Evolutionary conservation across 1,140 invertebrate genomes (phyloP).

Genomic region (Anadara kagoshimensis): DNA sequence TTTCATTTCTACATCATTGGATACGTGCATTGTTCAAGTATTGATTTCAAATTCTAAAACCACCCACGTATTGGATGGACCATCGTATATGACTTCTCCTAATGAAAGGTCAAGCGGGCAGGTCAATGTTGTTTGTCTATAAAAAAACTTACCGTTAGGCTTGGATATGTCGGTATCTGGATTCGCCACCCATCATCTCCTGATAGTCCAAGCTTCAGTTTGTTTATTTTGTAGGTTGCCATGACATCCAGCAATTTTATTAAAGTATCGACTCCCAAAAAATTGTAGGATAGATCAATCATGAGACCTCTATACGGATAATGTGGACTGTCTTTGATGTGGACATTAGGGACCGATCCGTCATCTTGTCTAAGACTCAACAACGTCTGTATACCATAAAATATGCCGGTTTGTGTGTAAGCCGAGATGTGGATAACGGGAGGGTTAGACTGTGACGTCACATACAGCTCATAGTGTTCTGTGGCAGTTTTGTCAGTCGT

Average conservation of each 20-base stretch:
- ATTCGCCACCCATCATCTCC: slow-evolving; percentile 69
- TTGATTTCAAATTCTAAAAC: too few species aligned
- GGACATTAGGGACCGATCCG: slow-evolving; percentile 27
- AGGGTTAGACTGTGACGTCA: too few species aligned
- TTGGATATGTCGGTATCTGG: slow-evolving; percentile 53
- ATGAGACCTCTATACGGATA: slow-evolving; percentile 62
- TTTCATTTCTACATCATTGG: too few species aligned
- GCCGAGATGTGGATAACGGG: too few species aligned
- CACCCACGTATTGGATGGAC: too few species aligned
- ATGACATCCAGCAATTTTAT: slow-evolving; percentile 60
- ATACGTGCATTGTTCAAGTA: too few species aligned
- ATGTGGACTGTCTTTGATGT: slow-evolving; percentile 48
- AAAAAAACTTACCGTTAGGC: slow-evolving; percentile 59
- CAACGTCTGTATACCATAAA: slow-evolving; percentile 50
- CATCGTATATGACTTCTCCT: too few species aligned
- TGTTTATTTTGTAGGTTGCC: slow-evolving; percentile 65
- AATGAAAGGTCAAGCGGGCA: too few species aligned
- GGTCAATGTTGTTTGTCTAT: too few species aligned
- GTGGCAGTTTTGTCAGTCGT: too few species aligned
- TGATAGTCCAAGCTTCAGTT: slow-evolving; percentile 62
- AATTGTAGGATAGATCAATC: slow-evolving; percentile 65
- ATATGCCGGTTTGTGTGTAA: too few species aligned
- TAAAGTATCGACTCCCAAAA: slow-evolving; percentile 52
- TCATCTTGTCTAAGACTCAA: slow-evolving; percentile 38
- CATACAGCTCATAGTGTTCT: too few species aligned